Base-by-base conservation (phyloP, 1,140 invertebrate species). In the Diorhabda elongata region DNA sequence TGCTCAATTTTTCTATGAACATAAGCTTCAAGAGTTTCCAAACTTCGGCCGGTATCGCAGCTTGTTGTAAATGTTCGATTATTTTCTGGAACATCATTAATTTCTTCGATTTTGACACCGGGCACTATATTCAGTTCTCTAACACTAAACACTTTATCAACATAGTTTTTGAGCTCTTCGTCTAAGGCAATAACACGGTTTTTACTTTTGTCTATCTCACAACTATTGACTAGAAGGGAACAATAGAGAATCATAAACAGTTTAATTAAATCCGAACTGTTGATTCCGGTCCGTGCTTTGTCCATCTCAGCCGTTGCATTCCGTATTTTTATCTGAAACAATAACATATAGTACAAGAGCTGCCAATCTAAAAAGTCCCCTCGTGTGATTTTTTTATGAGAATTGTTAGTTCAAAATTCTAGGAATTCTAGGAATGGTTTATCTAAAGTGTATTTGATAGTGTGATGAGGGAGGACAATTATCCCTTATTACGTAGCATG, bases 41-140 rank as follows among this genome's bases (percentile, higher is more conserved):
- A 11, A 61, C 68, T 73, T 61, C 74, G 68, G 3, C 63, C 59
- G n/a, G 26, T 70, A 61, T 71, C 71, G 43, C 71, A 76, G 44
- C 44, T 69, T 5, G 44, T 44, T 26, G 63, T 56, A 5, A 56
- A 43, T 26, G 43, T 57, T 8, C 43, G 8, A 11, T 59, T 60
- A n/a, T 26, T 60, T 7, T 44, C 43, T 3, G n/a, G 57, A 45
- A 5, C 52, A 47, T 59, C n/a, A 6, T 6, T 11, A 5, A 47
- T 44, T 63, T 67, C 72, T 66, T 79, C 77, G 42, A 81, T 82
- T 71, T 81, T 80, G 0, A 85, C 82, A 66, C 85, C 84, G 57
- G 85, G 83, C 3, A 84, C 82, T 7, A 85, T 83, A 65, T 81
- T 83, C 43, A 83, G 83, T 43, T 75, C 69, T 62, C 81, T 78